Evolutionary conservation across 2,888 invertebrate species (phyloP), one percentile per base, ranked within the genome.

Genomic region (Drosophila mulleri): DNA sequence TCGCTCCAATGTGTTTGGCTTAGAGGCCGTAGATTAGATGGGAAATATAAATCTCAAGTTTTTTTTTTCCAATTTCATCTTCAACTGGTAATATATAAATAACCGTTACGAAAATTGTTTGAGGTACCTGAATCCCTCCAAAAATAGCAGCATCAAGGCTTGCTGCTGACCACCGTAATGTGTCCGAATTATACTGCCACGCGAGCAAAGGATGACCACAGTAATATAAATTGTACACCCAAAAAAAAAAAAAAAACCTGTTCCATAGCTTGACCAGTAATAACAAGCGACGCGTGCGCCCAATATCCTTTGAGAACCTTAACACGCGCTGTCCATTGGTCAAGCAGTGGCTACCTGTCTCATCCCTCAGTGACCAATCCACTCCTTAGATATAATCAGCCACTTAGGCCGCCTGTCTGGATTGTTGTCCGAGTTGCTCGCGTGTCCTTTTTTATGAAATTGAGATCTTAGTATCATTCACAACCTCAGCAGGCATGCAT

Each of bases 161-260:
- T 47, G 16, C 56, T 23, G 37, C 48, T 79, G 84, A 70, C 72
- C 75, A 73, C n/a, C 54, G 66, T 67, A 84, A 72, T 78, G 58
- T 65, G 60, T 60, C 47, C 12, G 18, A 50, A 65, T 14, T 39
- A 35, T 48, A 44, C 68, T 72, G 74, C 50, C 88, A 88, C 89
- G 72, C 71, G 88, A 32, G n/a, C 18, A 29, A 35, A 35, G 32
- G 54, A 75, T 87, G 80, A 66, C 72, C 80, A 29, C 41, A 54
- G 44, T 29, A 63, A 35, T 75, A 72, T 53, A 59, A 69, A 42
- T 44, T 75, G 61, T 54, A 52, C 73, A 72, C 65, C 61, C 68
- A n/a, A n/a, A n/a, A n/a, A n/a, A n/a, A n/a, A n/a, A n/a, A 0
- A 12, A 9, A 75, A 75, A 90, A 90, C 89, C 89, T 87, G 88